phyloP scores from a whole-genome alignment of 2,888 invertebrate genomes.

The Macaria notata region DNA sequence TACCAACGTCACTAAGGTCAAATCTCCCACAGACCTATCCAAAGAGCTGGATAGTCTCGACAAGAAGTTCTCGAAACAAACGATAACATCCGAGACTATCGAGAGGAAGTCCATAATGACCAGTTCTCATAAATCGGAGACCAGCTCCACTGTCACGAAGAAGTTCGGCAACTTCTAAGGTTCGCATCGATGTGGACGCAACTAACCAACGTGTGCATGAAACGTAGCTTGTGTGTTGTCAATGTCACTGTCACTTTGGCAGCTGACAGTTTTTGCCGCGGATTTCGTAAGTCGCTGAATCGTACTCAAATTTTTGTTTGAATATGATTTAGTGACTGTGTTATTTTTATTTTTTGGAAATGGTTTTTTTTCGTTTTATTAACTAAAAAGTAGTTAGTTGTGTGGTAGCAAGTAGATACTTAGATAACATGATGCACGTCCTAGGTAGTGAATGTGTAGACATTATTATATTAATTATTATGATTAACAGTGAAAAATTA shows the following conservation, averaged over 20 bases:
- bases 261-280: constrained; percentile 23
- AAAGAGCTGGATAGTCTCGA: constrained; percentile 83
- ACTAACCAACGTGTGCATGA: constrained; percentile 25
- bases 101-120: constrained; percentile 87
- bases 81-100: constrained; percentile 85
- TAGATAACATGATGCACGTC: constrained; percentile 12
- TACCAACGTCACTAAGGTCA: constrained; percentile 55
- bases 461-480: constrained; percentile 1
- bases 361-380: not conserved
- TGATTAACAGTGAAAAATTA: no score
- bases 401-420: constrained; percentile 6
- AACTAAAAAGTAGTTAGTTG: constrained; percentile 10
- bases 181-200: constrained; percentile 31
- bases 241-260: constrained; percentile 22
- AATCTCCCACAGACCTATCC: constrained; percentile 63
- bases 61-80: constrained; percentile 85
- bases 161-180: constrained; percentile 77
- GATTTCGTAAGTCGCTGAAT: not conserved
- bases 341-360: not conserved
- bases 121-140: constrained; percentile 82
- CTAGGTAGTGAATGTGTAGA: constrained; percentile 11
- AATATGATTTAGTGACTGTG: constrained; percentile 3
- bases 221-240: constrained; percentile 32
- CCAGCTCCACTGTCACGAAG: constrained; percentile 81
- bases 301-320: not conserved